Base-by-base conservation (phyloP, 2,797 vertebrate genomes). In the Cyprinella venusta region DNA sequence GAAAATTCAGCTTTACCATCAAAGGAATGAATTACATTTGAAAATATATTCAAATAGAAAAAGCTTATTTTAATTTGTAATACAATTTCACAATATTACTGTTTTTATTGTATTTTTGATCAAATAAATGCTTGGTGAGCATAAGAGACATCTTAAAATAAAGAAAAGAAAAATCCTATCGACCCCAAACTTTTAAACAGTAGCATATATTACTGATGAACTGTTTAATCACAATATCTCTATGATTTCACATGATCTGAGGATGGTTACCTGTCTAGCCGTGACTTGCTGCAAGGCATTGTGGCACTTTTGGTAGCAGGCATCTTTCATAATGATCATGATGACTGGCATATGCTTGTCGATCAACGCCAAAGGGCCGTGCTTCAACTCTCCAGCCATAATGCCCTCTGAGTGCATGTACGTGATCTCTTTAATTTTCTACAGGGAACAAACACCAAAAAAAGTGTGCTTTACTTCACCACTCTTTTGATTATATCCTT, bases 371-470 rank as follows among this genome's bases (percentile, higher is more conserved):
- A 99, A 90, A 0, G 97, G 97, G 0, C 97, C 97, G 0, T 99
- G 97, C 89, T 99, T 99, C 91, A 99, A 92, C 91, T 99, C 97
- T 21, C 97, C 97, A 0, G 97, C 97, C 90, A 99, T 87, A 92
- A 99, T 98, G 48, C 97, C 97, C 91, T 99, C 97, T 0, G 97
- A 99, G 88, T 99, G 97, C 97, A 99, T 99, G 86, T 99, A 98
- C 1, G 97, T 98, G 89, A 99, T 98, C 92, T 99, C 97, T 91
- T 99, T 99, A 84, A 99, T 98, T 98, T 99, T 99, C 97, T 98
- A 68, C 8, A 88, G 77, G 5, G 48, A 82, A 71, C 36, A 21
- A 75, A 76, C 36, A 16, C 3, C 59, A 54, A 18, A 6, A 40
- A 67, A 30, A 36, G 19, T 42, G 10, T 68, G 30, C n/a, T 67